Base-by-base conservation (phyloP, 2,888 invertebrate species). In the Leptopilina syphax region DNA sequence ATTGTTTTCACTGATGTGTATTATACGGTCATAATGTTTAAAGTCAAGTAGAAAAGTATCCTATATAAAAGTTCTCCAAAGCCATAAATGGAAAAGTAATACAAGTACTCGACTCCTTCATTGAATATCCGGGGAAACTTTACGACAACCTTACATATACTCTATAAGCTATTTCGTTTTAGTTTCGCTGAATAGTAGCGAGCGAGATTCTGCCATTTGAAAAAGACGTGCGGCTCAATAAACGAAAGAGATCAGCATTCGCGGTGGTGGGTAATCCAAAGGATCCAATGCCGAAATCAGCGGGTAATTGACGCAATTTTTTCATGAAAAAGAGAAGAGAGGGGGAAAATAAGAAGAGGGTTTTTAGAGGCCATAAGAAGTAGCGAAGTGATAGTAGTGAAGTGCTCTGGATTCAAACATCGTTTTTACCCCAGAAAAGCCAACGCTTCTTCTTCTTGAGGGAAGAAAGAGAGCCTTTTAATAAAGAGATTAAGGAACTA, bases 271-370 rank as follows among this genome's bases (percentile, higher is more conserved):
- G 86, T 91, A 91, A 91, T 90, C 90, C 89, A 34, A 80, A 47
- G 81, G 88, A 89, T 90, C 88, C 86, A 87, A 86, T 87, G 89
- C 86, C 87, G 88, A 89, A 91, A 91, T 91, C 91, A 89, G 89
- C 88, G 89, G 89, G 88, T 91, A 91, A 91, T 92, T 90, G 91
- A 91, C 86, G 86, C 85, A 85, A 88, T 89, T 88, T 88, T 50
- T 86, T 87, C 84, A 34, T 34, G 34, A 34, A 4, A 34, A 4
- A 34, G 34, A 34, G 34, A 34, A 34, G 34, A 4, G 34, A 4
- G 34, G 34, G 34, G 34, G 34, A 34, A 34, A 34, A 34, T 34
- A 34, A 34, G 34, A 34, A 34, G 34, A 78, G 77, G 79, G 79
- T 63, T 70, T 18, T 50, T 70, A 57, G 47, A 77, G 60, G 18